A percentile compares a stretch with the other conserved stretches of the same genome.
Conservation (phyloP, 2,113 vertebrate genomes). For the Ancistrus triradiatus region DNA sequence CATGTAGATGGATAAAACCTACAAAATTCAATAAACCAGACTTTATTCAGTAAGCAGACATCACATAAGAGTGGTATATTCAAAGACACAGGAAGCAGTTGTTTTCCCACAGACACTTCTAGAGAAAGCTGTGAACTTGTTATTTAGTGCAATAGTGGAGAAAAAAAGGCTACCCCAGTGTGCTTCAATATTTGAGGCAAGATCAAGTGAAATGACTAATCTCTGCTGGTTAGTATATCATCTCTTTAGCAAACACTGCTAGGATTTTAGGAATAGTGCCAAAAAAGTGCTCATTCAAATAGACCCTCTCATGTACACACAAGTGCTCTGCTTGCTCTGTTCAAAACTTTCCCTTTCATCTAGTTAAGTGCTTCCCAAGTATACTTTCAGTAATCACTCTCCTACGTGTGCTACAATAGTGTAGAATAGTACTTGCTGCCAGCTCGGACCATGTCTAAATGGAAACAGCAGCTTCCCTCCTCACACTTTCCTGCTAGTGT, state of each 20-base stretch:
- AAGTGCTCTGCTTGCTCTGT: background rate
- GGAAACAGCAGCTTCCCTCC: slow-evolving; percentile 11
- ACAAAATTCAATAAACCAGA: background rate
- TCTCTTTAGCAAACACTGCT: background rate
- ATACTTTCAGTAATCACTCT: background rate
- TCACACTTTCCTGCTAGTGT: background rate
- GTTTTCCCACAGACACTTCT: slow-evolving; percentile 17
- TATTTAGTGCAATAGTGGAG: slow-evolving; percentile 29
- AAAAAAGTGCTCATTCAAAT: background rate
- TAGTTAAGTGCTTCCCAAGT: slow-evolving; percentile 7
- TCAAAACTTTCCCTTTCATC: slow-evolving; percentile 7
- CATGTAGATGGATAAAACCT: background rate
- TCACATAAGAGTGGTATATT: slow-evolving; percentile 6
- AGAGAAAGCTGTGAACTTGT: slow-evolving; percentile 22
- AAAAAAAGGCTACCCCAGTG: slow-evolving; percentile 7
- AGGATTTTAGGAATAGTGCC: background rate
- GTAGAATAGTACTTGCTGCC: background rate
- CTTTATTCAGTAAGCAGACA: background rate
- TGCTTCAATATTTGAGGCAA: slow-evolving; percentile 3
- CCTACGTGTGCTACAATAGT: background rate
- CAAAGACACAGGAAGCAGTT: too few relatives aligned
- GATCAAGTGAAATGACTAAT: slow-evolving; percentile 1
- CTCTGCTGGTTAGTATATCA: background rate
- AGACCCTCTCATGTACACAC: background rate
- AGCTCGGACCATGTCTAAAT: background rate